Base-by-base conservation (phyloP, 2,113 vertebrate species). In the Opisthocomus hoazin region DNA sequence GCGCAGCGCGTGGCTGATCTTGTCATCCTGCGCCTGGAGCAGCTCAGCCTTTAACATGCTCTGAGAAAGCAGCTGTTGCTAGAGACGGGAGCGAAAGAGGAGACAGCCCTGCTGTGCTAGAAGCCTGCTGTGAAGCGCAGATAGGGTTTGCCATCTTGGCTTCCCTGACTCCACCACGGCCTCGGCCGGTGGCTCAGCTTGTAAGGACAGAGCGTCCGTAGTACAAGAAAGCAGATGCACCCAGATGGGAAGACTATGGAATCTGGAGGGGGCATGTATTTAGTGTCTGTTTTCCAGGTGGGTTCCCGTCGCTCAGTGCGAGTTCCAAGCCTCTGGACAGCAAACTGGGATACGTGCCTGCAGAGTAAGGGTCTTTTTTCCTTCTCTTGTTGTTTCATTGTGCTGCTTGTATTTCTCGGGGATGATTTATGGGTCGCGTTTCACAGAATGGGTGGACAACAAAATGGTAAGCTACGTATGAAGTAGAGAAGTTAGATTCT, bases 261-360 rank as follows among this genome's bases (percentile, higher is more conserved):
- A 20, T 57, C 5, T 1, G 3, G 3, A 5, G 23, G 43, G 2
- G 11, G 6, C 39, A n/a, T 43, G 7, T 30, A 4, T 34, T 61
- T 8, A 1, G 8, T 41, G 9, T 56, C 41, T 89, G 16, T 69
- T 8, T 96, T 91, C 6, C 84, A 98, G 98, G 95, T 46, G 97
- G 97, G 12, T 32, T 96, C 46, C 95, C 98, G 0, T 51, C 39
- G 0, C 88, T 95, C 61, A 37, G 45, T 43, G 81, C 82, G 15
- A 77, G 45, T n/a, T 16, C 96, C 6, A 23, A 61, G 30, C 50
- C 97, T 6, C 57, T 65, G 70, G 97, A 96, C 65, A 97, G n/a
- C 94, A 95, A 81, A 65, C 94, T 98, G 80, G 97, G 98, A 36
- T 98, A 98, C 0, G 14, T 97, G 39, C 80, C 98, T 73, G 97